phyloP scores from a whole-genome alignment of 2,113 vertebrate species.

The Rhegmatorhina hoffmannsi region DNA sequence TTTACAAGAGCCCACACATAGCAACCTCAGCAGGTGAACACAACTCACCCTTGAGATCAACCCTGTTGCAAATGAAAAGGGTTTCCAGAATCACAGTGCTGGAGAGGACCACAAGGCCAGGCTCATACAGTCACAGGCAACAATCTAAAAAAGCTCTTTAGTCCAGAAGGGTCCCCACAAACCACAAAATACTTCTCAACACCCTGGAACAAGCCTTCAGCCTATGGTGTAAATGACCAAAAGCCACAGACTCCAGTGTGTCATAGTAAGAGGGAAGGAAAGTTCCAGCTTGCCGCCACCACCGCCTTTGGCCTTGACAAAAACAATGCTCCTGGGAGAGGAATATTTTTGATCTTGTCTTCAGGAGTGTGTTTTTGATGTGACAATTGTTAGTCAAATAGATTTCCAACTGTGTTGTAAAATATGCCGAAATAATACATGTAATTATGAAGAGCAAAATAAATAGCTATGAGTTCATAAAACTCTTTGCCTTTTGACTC shows the following conservation, averaged over 20 bases:
- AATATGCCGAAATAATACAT: not conserved
- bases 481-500: constrained; percentile 4
- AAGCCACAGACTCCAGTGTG: not conserved
- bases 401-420: not conserved
- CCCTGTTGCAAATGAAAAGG: not conserved
- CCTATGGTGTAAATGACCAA: not conserved
- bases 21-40: not conserved
- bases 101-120: not conserved
- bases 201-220: not conserved
- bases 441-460: not conserved
- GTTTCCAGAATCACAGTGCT: not conserved
- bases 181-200: constrained; percentile 41
- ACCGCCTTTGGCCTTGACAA: not conserved
- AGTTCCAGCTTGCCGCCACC: not conserved
- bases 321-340: not conserved
- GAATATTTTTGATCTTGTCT: not conserved
- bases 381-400: not conserved
- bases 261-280: not conserved
- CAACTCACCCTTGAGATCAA: not conserved
- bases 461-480: not conserved
- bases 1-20: not conserved
- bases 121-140: not conserved
- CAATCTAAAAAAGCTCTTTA: not conserved
- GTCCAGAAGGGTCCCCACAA: constrained; percentile 1
- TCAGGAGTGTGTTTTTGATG: not conserved